Percentiles rank a stretch among this genome's conserved stretches.
Evolutionary conservation across 2,113 vertebrate species (phyloP).

Genomic region (Shinisaurus crocodilurus): DNA sequence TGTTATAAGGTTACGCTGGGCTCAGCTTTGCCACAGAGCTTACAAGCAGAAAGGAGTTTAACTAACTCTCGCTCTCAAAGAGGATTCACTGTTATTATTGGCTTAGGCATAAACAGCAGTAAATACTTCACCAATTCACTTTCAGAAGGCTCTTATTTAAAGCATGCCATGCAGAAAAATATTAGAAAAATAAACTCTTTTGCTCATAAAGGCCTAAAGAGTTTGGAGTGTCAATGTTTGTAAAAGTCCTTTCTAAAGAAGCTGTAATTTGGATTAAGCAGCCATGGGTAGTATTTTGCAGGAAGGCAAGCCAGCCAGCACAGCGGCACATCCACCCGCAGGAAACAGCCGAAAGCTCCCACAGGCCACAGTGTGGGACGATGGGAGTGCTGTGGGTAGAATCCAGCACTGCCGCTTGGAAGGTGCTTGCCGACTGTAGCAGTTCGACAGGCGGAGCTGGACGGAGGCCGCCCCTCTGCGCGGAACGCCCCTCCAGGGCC

Average conservation of each 20-base stretch:
- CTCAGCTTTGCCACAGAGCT: slow-evolving; percentile 14
- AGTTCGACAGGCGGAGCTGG: fast-evolving
- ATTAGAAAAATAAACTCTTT: slow-evolving; percentile 71
- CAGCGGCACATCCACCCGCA: fast-evolving
- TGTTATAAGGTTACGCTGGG: slow-evolving; percentile 55
- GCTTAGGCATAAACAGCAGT: slow-evolving; percentile 67
- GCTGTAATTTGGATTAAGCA: slow-evolving; percentile 47
- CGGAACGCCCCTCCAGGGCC: background rate
- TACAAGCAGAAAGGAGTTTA: slow-evolving; percentile 48
- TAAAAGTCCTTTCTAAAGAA: slow-evolving; percentile 53
- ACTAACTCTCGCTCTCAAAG: slow-evolving; percentile 41
- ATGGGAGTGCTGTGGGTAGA: background rate
- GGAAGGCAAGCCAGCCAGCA: background rate
- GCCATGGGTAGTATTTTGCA: background rate
- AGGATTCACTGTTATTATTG: slow-evolving; percentile 65
- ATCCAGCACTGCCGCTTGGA: background rate
- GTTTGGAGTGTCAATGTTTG: slow-evolving; percentile 44
- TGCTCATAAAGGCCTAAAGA: slow-evolving; percentile 53
- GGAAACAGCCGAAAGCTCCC: background rate
- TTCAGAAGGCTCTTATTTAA: slow-evolving; percentile 68
- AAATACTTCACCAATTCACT: slow-evolving; percentile 69
- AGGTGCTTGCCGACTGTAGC: background rate
- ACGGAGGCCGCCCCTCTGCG: background rate
- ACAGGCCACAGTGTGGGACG: background rate
- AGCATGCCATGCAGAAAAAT: slow-evolving; percentile 69